These are phyloP conservation scores for Heteromormyrus szaboi DNA, from an alignment of 2,797 vertebrate genomes.

Conservation along the genomic window DNA sequence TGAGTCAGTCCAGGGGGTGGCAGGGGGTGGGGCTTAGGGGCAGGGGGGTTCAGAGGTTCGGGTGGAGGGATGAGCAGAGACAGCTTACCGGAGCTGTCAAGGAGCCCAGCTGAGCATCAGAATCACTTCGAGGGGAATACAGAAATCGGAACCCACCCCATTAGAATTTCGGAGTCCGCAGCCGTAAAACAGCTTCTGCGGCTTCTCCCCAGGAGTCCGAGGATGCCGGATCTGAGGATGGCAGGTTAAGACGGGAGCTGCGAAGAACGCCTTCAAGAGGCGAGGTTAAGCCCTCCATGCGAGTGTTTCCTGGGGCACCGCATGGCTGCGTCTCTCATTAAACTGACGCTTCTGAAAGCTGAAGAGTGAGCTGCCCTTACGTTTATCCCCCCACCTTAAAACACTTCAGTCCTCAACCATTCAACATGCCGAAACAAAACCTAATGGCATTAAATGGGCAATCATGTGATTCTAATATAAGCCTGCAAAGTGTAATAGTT, in stretches of 20 bases:
- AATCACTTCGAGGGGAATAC: slow-evolving; percentile 13
- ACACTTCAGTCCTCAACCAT: background rate
- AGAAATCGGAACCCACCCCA: slow-evolving; percentile 15
- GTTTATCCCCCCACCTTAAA: background rate
- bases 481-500: background rate
- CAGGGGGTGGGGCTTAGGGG: background rate
- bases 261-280: background rate
- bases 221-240: background rate
- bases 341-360: background rate
- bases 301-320: background rate
- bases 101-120: background rate
- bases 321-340: background rate
- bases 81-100: background rate
- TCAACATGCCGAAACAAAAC: background rate
- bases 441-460: background rate
- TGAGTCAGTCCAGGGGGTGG: background rate
- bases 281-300: background rate
- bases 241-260: background rate
- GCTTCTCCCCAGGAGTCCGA: slow-evolving; percentile 26
- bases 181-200: slow-evolving; percentile 7
- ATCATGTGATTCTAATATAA: background rate
- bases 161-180: slow-evolving; percentile 25
- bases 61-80: background rate
- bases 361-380: background rate
- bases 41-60: background rate